Percentiles rank a stretch among this genome's conserved stretches.
These are phyloP conservation scores for Coccyzus lansbergi DNA, from an alignment of 2,797 vertebrate species.

Conservation along the genomic window DNA sequence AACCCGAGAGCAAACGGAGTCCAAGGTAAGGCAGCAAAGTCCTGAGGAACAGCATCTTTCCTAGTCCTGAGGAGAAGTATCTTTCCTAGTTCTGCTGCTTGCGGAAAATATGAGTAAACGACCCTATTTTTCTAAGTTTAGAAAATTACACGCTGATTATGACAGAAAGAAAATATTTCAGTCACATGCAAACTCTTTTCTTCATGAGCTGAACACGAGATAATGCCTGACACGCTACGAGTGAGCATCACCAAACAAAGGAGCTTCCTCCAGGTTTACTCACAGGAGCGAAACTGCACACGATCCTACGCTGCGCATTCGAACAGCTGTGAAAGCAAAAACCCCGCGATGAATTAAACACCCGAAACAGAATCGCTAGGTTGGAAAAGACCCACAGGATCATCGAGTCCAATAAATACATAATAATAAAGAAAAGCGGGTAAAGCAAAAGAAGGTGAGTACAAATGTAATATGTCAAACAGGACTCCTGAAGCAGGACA, in stretches of 20 bases:
- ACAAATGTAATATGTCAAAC: not conserved
- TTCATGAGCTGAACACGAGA: not conserved
- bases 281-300: not conserved
- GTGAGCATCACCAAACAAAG: conserved; percentile 32
- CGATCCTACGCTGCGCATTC: not conserved
- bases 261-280: not conserved
- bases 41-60: not conserved
- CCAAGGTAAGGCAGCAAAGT: not conserved
- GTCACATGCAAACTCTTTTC: not conserved
- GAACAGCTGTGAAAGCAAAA: not conserved
- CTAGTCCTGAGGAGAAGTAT: not conserved
- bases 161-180: not conserved
- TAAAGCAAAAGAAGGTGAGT: not conserved
- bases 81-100: not conserved
- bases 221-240: not conserved
- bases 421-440: not conserved
- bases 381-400: too few relatives aligned
- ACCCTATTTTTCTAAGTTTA: not conserved
- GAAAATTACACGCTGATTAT: not conserved
- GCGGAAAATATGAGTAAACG: not conserved
- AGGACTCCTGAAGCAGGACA: not conserved
- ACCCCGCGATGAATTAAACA: not conserved
- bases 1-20: not conserved
- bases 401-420: too few relatives aligned
- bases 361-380: not conserved